Evolutionary conservation across 1,140 invertebrate genomes (phyloP), one percentile per base, ranked within the genome.

Genomic region (Drosophila gunungcola): DNA sequence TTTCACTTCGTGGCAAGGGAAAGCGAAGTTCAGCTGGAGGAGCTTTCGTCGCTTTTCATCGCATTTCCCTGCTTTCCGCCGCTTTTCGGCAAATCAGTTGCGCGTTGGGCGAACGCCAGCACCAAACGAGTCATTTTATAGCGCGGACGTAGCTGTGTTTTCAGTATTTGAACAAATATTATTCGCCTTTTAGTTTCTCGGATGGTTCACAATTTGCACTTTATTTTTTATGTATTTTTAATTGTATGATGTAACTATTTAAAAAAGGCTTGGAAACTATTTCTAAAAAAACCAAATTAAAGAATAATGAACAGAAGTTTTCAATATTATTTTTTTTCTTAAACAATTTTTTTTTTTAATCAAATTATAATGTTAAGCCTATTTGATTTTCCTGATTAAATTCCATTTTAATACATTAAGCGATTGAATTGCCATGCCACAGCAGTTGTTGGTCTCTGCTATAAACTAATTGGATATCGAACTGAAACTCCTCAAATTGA

Each of bases 31-130:
- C 46, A 10, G 39, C 49, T 43, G 60, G 27, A 16, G 46, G 39
- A 86, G 78, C 78, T 85, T 86, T 76, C 60, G 42, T 7, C 25
- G 58, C 34, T 72, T 57, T 68, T 43, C 54, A 38, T 45, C 42
- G 52, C 48, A 52, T 53, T 49, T 43, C 25, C 9, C 38, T 16
- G 45, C 46, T 51, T 46, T 60, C 54, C 16, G 61, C 48, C 55
- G 70, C 52, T 57, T 64, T 82, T 75, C 55, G 63, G 46, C n/a
- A 77, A 69, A 65, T 86, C 84, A 86, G 83, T 86, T 83, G 79
- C 79, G 83, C 75, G 72, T 79, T 65, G 67, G 83, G 65, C 83
- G 75, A 79, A 76, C 83, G 75, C 70, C 75, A 77, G 83, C 67
- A 82, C 79, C 79, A 73, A 51, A 55, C 72, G 49, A 39, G n/a